A percentile compares a stretch with the other conserved stretches of the same genome.
Conservation (phyloP, 2,113 vertebrate species). For the Camelus bactrianus region DNA sequence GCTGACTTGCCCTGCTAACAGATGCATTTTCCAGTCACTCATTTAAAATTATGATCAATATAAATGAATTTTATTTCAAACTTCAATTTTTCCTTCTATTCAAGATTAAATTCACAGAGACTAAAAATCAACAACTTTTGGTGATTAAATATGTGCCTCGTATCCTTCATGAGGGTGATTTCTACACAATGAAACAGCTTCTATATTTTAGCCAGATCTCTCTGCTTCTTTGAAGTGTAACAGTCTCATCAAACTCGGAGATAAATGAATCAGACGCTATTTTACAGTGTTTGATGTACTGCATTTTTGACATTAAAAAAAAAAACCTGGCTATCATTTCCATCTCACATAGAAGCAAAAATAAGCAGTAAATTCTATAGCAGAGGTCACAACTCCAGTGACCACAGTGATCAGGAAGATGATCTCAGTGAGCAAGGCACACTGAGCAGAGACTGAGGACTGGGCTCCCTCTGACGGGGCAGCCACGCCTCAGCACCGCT, state of each 20-base stretch:
- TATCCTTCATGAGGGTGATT: not conserved
- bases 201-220: slow-evolving; percentile 18
- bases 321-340: not conserved
- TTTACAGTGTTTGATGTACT: not conserved
- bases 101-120: slow-evolving; percentile 36
- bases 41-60: not conserved
- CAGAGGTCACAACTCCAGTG: not conserved
- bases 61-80: slow-evolving; percentile 35
- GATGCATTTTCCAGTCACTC: not conserved
- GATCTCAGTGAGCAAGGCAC: not conserved
- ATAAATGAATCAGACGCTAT: not conserved
- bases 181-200: not conserved
- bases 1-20: not conserved
- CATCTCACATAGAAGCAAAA: not conserved
- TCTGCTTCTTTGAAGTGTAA: not conserved
- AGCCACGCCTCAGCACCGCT: not conserved
- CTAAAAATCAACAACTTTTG: not conserved
- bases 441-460: not conserved
- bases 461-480: not conserved
- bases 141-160: not conserved
- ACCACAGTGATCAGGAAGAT: not conserved
- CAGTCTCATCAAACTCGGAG: not conserved
- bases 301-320: not conserved
- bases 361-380: not conserved
- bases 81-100: not conserved